Conservation (phyloP, 2,113 vertebrate species). For the Stictonetta naevosa region DNA sequence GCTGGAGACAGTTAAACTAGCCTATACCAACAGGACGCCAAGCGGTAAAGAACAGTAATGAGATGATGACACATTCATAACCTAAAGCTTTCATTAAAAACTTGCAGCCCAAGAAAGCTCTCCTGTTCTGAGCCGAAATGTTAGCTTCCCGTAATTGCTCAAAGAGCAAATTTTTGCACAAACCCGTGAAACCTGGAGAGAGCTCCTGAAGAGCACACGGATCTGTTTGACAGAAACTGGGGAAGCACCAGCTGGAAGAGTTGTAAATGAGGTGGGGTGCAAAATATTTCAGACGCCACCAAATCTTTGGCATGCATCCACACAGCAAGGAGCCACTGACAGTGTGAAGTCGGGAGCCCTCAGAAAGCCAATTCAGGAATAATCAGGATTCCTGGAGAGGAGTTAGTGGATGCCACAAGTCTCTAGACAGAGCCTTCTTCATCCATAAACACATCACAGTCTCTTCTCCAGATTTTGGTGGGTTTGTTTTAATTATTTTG, state of each 20-base stretch:
- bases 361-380: not conserved
- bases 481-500: not conserved
- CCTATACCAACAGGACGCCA: slow-evolving; percentile 15
- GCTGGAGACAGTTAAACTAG: slow-evolving; percentile 24
- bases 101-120: not conserved
- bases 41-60: not conserved
- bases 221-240: not conserved
- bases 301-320: fast-evolving
- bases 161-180: not conserved
- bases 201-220: not conserved
- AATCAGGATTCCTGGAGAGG: not conserved
- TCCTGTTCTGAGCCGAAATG: not conserved
- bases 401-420: not conserved
- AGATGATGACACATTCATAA: slow-evolving; percentile 30
- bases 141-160: not conserved
- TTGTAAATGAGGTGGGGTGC: not conserved
- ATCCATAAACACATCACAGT: not conserved
- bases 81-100: slow-evolving; percentile 18
- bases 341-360: not conserved
- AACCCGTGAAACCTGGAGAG: not conserved
- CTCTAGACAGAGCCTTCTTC: not conserved
- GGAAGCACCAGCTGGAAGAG: not conserved
- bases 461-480: not conserved
- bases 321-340: not conserved
- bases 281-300: not conserved